A percentile compares a stretch with the other conserved stretches of the same genome.
phyloP scores from a whole-genome alignment of 1,140 invertebrate genomes.

The Aphelinus certus region DNA sequence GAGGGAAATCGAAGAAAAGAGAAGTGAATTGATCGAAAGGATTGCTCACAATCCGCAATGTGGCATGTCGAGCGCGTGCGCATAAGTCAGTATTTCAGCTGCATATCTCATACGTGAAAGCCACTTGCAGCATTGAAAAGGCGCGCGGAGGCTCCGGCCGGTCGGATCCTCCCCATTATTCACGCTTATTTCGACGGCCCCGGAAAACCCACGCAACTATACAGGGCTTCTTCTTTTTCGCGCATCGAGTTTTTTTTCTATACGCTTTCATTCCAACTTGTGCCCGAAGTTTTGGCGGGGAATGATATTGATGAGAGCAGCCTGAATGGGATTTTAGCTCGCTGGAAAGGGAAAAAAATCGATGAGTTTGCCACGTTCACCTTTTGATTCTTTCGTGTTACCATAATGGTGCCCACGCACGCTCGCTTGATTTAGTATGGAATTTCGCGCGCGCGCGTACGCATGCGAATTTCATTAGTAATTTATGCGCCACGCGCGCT shows the following conservation, averaged over 20 bases:
- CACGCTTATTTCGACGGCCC: conserved; percentile 8
- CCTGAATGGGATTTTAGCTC: conserved; percentile 10
- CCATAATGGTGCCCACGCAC: background rate
- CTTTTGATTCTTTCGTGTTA: conserved; percentile 2
- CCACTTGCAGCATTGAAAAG: too few species aligned
- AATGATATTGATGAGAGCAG: conserved; percentile 29
- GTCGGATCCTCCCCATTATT: conserved; percentile 5
- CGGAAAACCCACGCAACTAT: too few species aligned
- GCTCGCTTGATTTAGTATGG: conserved; percentile 25
- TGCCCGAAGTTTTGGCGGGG: background rate
- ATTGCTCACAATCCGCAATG: too few species aligned
- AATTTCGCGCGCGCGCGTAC: background rate
- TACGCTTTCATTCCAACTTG: background rate
- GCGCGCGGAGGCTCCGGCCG: too few species aligned
- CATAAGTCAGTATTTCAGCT: too few species aligned
- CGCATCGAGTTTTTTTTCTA: background rate
- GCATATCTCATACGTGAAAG: too few species aligned
- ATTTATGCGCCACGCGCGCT: background rate
- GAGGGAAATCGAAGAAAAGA: too few species aligned
- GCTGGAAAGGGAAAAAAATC: too few species aligned
- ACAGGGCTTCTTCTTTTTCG: background rate
- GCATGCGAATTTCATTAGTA: conserved; percentile 23
- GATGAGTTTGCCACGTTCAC: too few species aligned
- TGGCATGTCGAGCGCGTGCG: too few species aligned
- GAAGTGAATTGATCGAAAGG: too few species aligned